These are phyloP conservation scores for Stenichneumon culpator DNA, from an alignment of 2,888 invertebrate species.

Conservation along the genomic window DNA sequence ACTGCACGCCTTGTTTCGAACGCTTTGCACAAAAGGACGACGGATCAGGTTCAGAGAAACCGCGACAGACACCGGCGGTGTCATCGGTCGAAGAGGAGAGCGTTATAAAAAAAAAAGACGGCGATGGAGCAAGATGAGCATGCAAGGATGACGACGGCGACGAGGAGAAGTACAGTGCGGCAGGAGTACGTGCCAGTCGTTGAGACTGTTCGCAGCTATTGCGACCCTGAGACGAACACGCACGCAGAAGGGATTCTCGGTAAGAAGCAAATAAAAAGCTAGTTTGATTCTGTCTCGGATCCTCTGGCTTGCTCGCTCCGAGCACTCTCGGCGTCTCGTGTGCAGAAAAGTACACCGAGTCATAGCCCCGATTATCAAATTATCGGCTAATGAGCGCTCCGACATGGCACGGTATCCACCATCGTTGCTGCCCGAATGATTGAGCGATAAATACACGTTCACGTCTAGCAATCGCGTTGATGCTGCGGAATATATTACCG, in stretches of 20 bases:
- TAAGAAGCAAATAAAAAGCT: slow-evolving; percentile 18
- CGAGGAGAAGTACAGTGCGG: slow-evolving; percentile 3
- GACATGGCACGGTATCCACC: background rate
- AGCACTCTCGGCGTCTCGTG: background rate
- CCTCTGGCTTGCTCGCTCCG: background rate
- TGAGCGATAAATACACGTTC: slow-evolving; percentile 24
- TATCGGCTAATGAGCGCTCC: slow-evolving; percentile 8
- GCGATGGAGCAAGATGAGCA: slow-evolving; percentile 28
- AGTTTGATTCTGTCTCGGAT: slow-evolving; percentile 9
- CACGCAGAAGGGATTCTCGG: slow-evolving; percentile 48
- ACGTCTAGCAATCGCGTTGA: background rate
- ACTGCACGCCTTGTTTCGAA: background rate
- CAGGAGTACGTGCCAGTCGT: slow-evolving; percentile 17
- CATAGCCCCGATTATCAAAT: slow-evolving; percentile 26
- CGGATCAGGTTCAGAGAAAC: slow-evolving; percentile 53
- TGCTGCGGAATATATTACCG: slow-evolving; percentile 3
- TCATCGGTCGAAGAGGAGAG: slow-evolving; percentile 48
- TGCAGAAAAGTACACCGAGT: background rate
- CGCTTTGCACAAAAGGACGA: slow-evolving; percentile 53
- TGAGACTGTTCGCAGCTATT: slow-evolving; percentile 7
- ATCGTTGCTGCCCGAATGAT: slow-evolving; percentile 4
- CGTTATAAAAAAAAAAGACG: slow-evolving; percentile 30
- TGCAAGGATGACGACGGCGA: slow-evolving; percentile 8
- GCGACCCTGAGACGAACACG: slow-evolving; percentile 20
- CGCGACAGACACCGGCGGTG: slow-evolving; percentile 48